Evolutionary conservation across 37 sponge, comb jelly and placozoan genomes (phyloP).

Genomic region (Oscarella lobularis): DNA sequence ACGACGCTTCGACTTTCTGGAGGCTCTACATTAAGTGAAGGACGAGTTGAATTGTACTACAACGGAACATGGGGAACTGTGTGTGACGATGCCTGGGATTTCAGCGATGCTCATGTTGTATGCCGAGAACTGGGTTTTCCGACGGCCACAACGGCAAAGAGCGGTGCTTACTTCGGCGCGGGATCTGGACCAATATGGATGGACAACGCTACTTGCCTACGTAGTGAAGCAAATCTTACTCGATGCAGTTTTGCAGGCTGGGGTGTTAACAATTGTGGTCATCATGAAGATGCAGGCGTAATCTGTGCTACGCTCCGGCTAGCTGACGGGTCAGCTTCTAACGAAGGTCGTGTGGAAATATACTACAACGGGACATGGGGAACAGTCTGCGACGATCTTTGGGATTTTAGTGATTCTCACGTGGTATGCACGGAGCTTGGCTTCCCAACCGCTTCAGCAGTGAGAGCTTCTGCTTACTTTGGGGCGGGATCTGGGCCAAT

Average conservation of each 20-base stretch:
- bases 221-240: too few species aligned
- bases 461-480: neutral
- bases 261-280: too few species aligned
- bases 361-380: slow-evolving; percentile 14
- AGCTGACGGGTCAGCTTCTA: too few species aligned
- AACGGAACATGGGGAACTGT: neutral
- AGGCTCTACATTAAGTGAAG: neutral
- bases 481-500: slow-evolving; percentile 14
- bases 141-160: too few species aligned
- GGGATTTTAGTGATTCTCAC: slow-evolving; percentile 1
- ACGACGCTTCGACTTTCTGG: neutral
- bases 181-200: too few species aligned
- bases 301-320: neutral
- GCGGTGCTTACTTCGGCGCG: too few species aligned
- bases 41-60: neutral
- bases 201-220: too few species aligned
- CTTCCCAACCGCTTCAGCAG: slow-evolving; percentile 1
- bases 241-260: too few species aligned
- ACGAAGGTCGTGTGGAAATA: slow-evolving; percentile 29
- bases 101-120: neutral
- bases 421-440: slow-evolving; percentile 13
- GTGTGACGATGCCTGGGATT: neutral
- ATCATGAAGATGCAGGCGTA: neutral
- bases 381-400: slow-evolving; percentile 23
- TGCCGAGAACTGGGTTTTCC: slow-evolving; percentile 11